A percentile compares a stretch with the other conserved stretches of the same genome.
phyloP scores from a whole-genome alignment of 2,888 invertebrate genomes.

The Rhamphomyia laevipes region DNA sequence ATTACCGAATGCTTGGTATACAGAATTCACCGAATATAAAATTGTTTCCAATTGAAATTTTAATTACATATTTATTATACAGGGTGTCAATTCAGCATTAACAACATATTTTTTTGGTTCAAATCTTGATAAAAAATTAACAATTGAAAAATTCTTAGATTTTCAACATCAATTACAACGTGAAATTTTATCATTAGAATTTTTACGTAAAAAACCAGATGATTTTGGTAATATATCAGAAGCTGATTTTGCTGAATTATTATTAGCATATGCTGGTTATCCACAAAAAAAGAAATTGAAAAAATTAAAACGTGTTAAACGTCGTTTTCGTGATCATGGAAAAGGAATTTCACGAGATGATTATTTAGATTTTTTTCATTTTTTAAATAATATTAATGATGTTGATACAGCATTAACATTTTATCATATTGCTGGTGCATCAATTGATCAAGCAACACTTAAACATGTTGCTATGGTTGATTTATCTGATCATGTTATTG shows the following conservation, averaged over 20 bases:
- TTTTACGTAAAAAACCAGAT: slow-evolving; percentile 74
- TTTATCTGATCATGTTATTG: slow-evolving; percentile 84
- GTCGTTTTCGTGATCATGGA: slow-evolving; percentile 63
- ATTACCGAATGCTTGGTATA: too few relatives aligned
- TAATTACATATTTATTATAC: slow-evolving; percentile 14
- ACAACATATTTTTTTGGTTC: slow-evolving; percentile 92
- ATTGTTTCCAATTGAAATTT: too few relatives aligned
- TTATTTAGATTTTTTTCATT: slow-evolving; percentile 90
- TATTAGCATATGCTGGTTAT: slow-evolving; percentile 90
- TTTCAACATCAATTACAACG: slow-evolving; percentile 90
- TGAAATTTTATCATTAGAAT: slow-evolving; percentile 91
- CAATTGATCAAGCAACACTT: slow-evolving; percentile 89
- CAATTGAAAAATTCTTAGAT: slow-evolving; percentile 91
- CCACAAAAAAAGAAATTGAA: slow-evolving; percentile 81
- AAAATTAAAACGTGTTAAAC: slow-evolving; percentile 87
- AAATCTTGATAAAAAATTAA: slow-evolving; percentile 77
- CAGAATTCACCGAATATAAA: too few relatives aligned
- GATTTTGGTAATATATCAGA: slow-evolving; percentile 82
- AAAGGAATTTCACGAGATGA: slow-evolving; percentile 85
- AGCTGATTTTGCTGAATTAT: slow-evolving; percentile 81
- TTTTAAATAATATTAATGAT: slow-evolving; percentile 94
- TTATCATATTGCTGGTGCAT: slow-evolving; percentile 97
- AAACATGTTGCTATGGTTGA: slow-evolving; percentile 93
- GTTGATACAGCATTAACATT: slow-evolving; percentile 98
- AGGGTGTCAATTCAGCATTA: slow-evolving; percentile 90